Base-by-base conservation (phyloP, 1,140 invertebrate species). In the Scaptomyza pallida region DNA sequence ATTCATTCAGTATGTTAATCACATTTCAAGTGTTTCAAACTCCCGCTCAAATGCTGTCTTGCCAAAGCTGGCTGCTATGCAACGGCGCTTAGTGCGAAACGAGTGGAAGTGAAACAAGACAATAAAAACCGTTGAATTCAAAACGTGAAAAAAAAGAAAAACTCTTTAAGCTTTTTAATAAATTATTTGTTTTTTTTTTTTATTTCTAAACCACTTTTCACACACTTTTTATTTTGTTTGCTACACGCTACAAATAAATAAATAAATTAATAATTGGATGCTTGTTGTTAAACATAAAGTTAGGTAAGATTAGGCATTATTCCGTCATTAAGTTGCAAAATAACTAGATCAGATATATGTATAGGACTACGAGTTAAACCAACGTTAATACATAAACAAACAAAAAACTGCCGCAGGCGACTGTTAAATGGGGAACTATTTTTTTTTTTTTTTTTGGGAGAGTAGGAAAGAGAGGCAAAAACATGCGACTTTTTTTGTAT, bases 161-260 rank as follows among this genome's bases (percentile, higher is more conserved):
- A 4, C 5, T 21, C 21, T 30, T 19, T 44, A 6, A 17, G 10
- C 52, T 73, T 23, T 63, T 71, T 23, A 76, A 77, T 85, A 85
- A 85, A 54, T 85, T 85, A 85, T 44, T n/a, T n/a, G n/a, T n/a
- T n/a, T n/a, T n/a, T n/a, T 19, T 81, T 9, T 30, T 67, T 82
- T 86, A 86, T 86, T 85, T 33, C 76, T 80, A 77, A 50, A 67
- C 67, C 54, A 65, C 52, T 65, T 50, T 33, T 37, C 33, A n/a
- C n/a, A 17, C n/a, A n/a, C 4, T 51, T 51, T 50, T 16, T 54
- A 44, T 47, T 48, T 50, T 26, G 23, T 4, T 43, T 43, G 21
- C 78, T 86, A 88, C 65, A 30, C 50, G 68, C 81, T 88, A 86
- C 82, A 54, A 81, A 86, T 86, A 85, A 81, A 77, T 86, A 81